Conservation (phyloP, 2,888 invertebrate genomes). For the Argyresthia goedartella region DNA sequence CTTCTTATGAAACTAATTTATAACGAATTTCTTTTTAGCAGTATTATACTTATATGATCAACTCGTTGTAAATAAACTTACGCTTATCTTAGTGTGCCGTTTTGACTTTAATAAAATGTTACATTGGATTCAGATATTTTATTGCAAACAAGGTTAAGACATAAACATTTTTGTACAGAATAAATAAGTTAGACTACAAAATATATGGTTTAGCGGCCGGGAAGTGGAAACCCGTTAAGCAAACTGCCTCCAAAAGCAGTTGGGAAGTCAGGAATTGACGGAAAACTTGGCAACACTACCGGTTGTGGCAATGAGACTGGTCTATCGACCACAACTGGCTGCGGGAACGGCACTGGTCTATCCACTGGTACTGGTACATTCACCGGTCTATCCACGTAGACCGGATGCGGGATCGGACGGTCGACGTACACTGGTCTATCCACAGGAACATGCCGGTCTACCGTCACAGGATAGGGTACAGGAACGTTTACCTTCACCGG, state of each 20-base stretch:
- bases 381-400: conserved; percentile 67
- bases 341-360: conserved; percentile 47
- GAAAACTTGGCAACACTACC: conserved; percentile 44
- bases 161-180: conserved; percentile 8
- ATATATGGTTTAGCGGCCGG: conserved; percentile 6
- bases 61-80: neutral
- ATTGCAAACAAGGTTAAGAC: conserved; percentile 3
- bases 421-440: conserved; percentile 72
- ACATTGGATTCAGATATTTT: neutral
- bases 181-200: neutral
- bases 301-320: conserved; percentile 49
- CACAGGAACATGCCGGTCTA: conserved; percentile 69
- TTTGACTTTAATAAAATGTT: neutral
- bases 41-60: no score
- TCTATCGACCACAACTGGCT: conserved; percentile 29
- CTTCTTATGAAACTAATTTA: no score
- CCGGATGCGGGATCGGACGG: conserved; percentile 62
- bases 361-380: conserved; percentile 74
- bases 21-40: no score
- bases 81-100: no score
- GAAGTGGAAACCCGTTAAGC: conserved; percentile 7
- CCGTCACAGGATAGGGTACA: conserved; percentile 71
- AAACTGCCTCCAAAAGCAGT: neutral
- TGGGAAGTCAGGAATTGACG: conserved; percentile 55
- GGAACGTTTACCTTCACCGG: conserved; percentile 64